Evolutionary conservation across 2,888 invertebrate species (phyloP).

Genomic region (Malacosoma neustria): DNA sequence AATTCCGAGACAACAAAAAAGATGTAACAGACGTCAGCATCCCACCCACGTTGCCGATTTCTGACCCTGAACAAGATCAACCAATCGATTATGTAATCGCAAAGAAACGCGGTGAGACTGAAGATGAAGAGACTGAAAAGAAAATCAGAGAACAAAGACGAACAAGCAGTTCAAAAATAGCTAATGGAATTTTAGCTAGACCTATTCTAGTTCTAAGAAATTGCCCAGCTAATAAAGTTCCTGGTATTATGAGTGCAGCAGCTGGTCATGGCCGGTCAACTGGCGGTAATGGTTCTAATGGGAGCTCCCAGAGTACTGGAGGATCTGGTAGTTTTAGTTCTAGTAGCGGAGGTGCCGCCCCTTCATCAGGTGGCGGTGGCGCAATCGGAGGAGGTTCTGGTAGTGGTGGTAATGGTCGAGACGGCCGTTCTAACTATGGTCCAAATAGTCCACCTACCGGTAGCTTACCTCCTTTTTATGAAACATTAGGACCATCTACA

Average conservation of each 20-base stretch:
- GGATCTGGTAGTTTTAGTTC: conserved; percentile 71
- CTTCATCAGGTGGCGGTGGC: conserved; percentile 76
- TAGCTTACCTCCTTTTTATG: conserved; percentile 91
- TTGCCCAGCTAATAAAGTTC: conserved; percentile 73
- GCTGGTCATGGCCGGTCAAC: conserved; percentile 86
- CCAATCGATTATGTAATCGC: conserved; percentile 93
- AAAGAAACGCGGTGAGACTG: conserved; percentile 81
- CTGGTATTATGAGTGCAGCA: conserved; percentile 81
- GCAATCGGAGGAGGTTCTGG: conserved; percentile 81
- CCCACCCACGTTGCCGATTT: conserved; percentile 60
- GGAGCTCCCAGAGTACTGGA: conserved; percentile 66
- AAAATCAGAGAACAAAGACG: conserved; percentile 80
- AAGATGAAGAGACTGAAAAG: conserved; percentile 81
- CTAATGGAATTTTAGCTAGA: conserved; percentile 68
- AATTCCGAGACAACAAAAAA: conserved; percentile 63
- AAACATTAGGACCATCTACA: conserved; percentile 78
- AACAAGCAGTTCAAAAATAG: conserved; percentile 80
- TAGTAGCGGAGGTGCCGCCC: conserved; percentile 70
- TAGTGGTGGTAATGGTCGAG: conserved; percentile 85
- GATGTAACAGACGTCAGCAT: conserved; percentile 64
- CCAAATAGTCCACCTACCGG: conserved; percentile 92
- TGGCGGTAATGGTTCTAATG: conserved; percentile 71
- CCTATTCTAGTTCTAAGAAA: conserved; percentile 74
- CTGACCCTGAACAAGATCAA: conserved; percentile 86
- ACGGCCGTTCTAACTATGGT: conserved; percentile 89